Evolutionary conservation across 2,113 vertebrate species (phyloP), one percentile per base, ranked within the genome.

Genomic region (Colinus virginianus): DNA sequence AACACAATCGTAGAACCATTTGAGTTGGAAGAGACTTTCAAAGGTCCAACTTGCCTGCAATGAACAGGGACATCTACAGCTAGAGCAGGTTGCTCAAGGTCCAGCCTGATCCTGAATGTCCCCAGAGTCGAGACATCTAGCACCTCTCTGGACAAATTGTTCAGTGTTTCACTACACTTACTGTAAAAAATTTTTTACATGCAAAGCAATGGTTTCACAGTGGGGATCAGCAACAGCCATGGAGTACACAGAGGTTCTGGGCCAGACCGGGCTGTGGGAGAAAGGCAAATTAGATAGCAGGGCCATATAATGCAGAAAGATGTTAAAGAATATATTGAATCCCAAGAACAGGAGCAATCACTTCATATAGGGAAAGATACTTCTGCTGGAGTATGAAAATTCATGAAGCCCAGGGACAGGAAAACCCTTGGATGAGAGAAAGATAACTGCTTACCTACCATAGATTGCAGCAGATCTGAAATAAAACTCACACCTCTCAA

Each of bases 251-350:
- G 32, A 38, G n/a, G n/a, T 48, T 59, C 7, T 25, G 56, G 55
- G 45, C 16, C 68, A 61, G 25, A 46, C 3, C 16, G 28, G 8
- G 21, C 1, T 0, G 38, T n/a, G 26, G 2, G 7, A n/a, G 14
- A 40, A 79, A 38, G 46, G 16, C 26, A 76, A 17, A 45, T 13
- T 28, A 34, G 12, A 76, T 13, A 9, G 5, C 8, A 22, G 49
- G 38, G n/a, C 14, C 0, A 0, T 30, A 38, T 25, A 86, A 62
- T 45, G 13, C 12, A 36, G 6, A 26, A 56, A 63, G 88, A 28
- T 51, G 6, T 22, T 21, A 28, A 49, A 34, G 7, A 14, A 30
- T 21, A 20, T 26, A 30, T 79, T 72, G 55, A 77, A 36, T 7
- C 48, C 3, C 19, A 64, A 49, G 32, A 61, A 28, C 22, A 63